Evolutionary conservation across 2,888 invertebrate species (phyloP), one percentile per base, ranked within the genome.

Genomic region (Ophion slaviceki): DNA sequence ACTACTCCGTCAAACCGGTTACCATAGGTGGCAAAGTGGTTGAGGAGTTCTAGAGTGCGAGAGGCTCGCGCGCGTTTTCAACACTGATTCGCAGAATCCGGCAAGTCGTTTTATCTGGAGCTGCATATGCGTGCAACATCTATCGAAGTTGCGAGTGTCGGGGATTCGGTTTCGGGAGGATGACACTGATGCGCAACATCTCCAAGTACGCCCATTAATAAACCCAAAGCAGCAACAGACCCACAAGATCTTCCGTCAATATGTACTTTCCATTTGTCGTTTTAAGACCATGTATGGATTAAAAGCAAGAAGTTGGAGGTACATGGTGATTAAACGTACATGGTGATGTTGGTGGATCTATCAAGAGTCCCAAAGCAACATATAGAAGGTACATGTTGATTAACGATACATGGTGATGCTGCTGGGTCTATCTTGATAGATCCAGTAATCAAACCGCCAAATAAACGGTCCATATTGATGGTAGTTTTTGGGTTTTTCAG

Each of bases 1-100:
- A 53, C 17, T 53, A 14, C 77, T 77, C 80, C 24, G 53, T 77
- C 61, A 72, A 84, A 61, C 66, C 28, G 76, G 72, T 78, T 72
- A 84, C 76, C 77, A 62, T 28, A 80, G 77, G 67, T 77, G 17
- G 53, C 17, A 14, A 77, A 47, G 45, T 68, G 28, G 62, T 45
- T 75, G 53, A 24, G 62, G 62, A 79, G 70, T 79, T 79, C 57
- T 57, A 20, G 67, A 82, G 70, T 76, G 64, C 66, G 47, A 57
- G 79, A 47, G 53, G 71, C n/a, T n/a, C 76, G 10, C 20, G 36
- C 45, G 57, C 17, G 28, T 32, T 47, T 72, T 59, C 64, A 53
- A 76, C 45, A 59, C 47, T 70, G n/a, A 14, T 5, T 36, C 53
- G 61, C 61, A n/a, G 53, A 80, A 77, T 72, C 67, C 64, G 45